Conservation (phyloP, 2,888 invertebrate genomes). For the Abscondita cerata region DNA sequence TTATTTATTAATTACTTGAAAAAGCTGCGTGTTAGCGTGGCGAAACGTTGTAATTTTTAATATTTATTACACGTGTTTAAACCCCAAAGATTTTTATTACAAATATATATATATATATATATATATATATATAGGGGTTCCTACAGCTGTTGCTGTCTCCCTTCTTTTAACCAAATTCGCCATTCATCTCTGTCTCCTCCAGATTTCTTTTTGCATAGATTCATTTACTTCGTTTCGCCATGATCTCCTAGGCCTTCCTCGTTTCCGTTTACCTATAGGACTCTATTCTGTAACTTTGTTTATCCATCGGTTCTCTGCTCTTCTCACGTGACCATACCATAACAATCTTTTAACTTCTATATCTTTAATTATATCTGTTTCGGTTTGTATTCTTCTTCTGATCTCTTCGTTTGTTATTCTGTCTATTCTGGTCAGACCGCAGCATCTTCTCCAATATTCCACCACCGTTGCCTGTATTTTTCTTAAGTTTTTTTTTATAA, state of each 20-base stretch:
- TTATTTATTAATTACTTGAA: too few species aligned
- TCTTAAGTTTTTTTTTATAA: constrained; percentile 7
- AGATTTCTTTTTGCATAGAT: neutral
- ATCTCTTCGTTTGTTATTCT: neutral
- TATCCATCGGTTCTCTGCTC: constrained; percentile 4
- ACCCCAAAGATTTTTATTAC: too few species aligned
- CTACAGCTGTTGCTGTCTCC: too few species aligned
- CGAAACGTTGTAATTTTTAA: too few species aligned
- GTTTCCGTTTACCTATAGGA: neutral
- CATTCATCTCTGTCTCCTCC: neutral
- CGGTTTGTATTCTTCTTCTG: neutral
- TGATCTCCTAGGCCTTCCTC: neutral
- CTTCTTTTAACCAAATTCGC: neutral
- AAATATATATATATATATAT: too few species aligned
- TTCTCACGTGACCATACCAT: constrained; percentile 2
- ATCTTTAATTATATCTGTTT: neutral
- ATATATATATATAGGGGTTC: too few species aligned
- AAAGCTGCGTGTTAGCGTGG: too few species aligned
- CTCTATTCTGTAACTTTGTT: constrained; percentile 1
- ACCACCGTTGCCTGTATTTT: neutral
- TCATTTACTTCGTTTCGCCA: constrained; percentile 2
- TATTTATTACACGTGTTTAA: too few species aligned
- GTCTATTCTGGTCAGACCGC: neutral
- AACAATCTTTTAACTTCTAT: neutral
- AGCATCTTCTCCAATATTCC: neutral